Evolutionary conservation across 1,140 invertebrate genomes (phyloP).

Genomic region (Pseudomyrmex pallidus): DNA sequence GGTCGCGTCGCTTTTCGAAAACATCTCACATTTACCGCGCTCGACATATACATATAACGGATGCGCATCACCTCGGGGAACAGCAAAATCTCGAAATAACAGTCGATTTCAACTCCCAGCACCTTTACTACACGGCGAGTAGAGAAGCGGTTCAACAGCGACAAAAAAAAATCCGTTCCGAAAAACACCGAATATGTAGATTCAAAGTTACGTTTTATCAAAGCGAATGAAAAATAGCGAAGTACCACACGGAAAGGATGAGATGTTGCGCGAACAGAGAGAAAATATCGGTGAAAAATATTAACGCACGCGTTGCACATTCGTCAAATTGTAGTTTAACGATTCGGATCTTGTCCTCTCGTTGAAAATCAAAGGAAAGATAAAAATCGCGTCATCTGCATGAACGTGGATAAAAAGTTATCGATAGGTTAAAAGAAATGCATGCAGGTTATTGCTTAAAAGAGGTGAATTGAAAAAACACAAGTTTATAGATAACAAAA

Average conservation of each 20-base stretch:
- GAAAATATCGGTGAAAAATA: not conserved
- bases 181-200: not conserved
- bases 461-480: no score
- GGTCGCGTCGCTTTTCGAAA: slow-evolving; percentile 21
- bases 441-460: no score
- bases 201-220: slow-evolving; percentile 54
- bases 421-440: no score
- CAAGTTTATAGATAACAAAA: no score
- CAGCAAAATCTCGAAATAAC: slow-evolving; percentile 64
- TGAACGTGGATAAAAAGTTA: no score
- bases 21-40: slow-evolving; percentile 42
- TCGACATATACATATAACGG: not conserved
- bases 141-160: not conserved
- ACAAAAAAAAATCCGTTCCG: slow-evolving; percentile 22
- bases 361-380: not conserved
- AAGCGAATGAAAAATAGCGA: slow-evolving; percentile 44
- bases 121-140: slow-evolving; percentile 3
- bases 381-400: not conserved
- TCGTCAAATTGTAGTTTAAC: slow-evolving; percentile 15
- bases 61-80: slow-evolving; percentile 8
- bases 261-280: not conserved
- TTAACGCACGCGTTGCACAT: not conserved
- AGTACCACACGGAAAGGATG: not conserved
- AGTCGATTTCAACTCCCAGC: slow-evolving; percentile 52
- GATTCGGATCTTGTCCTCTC: not conserved